Evolutionary conservation across 2,888 invertebrate genomes (phyloP), one percentile per base, ranked within the genome.

Genomic region (Acrobasis repandana): DNA sequence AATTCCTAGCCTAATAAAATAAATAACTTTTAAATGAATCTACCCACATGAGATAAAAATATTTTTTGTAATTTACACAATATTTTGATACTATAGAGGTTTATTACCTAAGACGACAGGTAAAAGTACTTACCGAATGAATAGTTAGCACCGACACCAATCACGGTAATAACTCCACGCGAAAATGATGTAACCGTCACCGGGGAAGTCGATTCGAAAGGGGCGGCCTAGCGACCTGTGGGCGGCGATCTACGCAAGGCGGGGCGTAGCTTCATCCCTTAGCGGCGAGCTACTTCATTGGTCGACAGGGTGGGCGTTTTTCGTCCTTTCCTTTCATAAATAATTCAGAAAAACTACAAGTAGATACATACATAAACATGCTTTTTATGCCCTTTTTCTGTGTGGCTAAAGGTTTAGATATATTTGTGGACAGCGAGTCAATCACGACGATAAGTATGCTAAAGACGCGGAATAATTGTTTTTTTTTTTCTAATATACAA

Each of bases 221-320:
- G 80, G 77, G 78, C 73, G 75, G 64, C 60, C 62, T 62, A 61
- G 65, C 63, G 64, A 56, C 61, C 64, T 63, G 73, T 74, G 77
- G 79, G 77, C 69, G 75, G 76, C 51, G 61, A 63, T 56, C 34
- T 50, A 59, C 60, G 38, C 66, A 65, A 70, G 85, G 84, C 83
- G 85, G 83, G 69, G 80, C 82, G 61, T 70, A 16, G 62, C 65
- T 68, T 68, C 69, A 75, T 71, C 75, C 82, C 75, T 73, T 69
- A 63, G 61, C 46, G 58, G 63, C 58, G 57, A 63, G 49, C 51
- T 51, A 58, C 67, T 65, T 66, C 66, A 84, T 85, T 85, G 86
- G 87, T 63, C 65, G 69, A 63, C 63, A 57, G 56, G 61, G 69
- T 63, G 68, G 79, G 82, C 84, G 85, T 79, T 71, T 58, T 47